phyloP scores from a whole-genome alignment of 1,140 invertebrate genomes.

The Nixonia krombeini region DNA sequence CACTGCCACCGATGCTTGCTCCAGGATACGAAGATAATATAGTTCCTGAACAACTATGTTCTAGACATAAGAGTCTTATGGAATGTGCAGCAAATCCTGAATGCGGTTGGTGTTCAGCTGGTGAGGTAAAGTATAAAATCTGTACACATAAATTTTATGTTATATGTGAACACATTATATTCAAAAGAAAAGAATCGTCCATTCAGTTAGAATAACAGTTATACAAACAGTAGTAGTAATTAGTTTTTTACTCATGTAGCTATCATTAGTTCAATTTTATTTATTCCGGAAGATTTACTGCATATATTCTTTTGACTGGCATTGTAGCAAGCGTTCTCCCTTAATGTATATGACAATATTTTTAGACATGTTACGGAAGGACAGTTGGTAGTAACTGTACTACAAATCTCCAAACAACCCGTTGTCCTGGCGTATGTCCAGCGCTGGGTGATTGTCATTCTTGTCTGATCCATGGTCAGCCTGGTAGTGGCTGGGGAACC shows the following conservation, averaged over 20 bases:
- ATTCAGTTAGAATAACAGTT: too few relatives aligned
- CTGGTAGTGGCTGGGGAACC: slow-evolving; percentile 69
- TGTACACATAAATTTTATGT: too few relatives aligned
- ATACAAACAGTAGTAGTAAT: too few relatives aligned
- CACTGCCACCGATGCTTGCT: slow-evolving; percentile 82
- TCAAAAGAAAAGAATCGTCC: too few relatives aligned
- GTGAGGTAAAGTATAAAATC: slow-evolving; percentile 73
- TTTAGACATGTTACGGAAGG: slow-evolving; percentile 84
- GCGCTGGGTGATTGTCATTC: slow-evolving; percentile 89
- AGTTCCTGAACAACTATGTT: slow-evolving; percentile 82
- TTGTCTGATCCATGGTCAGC: slow-evolving; percentile 82
- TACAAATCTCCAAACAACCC: slow-evolving; percentile 88
- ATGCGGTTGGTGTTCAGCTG: slow-evolving; percentile 93
- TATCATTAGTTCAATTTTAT: too few relatives aligned
- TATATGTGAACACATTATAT: too few relatives aligned
- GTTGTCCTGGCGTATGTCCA: slow-evolving; percentile 91
- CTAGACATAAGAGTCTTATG: slow-evolving; percentile 79
- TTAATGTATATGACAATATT: too few relatives aligned
- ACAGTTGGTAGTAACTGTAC: slow-evolving; percentile 87
- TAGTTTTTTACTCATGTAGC: too few relatives aligned
- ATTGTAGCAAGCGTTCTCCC: too few relatives aligned
- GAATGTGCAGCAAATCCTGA: slow-evolving; percentile 91
- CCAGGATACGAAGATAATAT: slow-evolving; percentile 74
- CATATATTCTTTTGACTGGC: too few relatives aligned
- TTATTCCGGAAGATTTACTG: too few relatives aligned